Evolutionary conservation across 2,113 vertebrate species (phyloP).

Genomic region (Tichodroma muraria): DNA sequence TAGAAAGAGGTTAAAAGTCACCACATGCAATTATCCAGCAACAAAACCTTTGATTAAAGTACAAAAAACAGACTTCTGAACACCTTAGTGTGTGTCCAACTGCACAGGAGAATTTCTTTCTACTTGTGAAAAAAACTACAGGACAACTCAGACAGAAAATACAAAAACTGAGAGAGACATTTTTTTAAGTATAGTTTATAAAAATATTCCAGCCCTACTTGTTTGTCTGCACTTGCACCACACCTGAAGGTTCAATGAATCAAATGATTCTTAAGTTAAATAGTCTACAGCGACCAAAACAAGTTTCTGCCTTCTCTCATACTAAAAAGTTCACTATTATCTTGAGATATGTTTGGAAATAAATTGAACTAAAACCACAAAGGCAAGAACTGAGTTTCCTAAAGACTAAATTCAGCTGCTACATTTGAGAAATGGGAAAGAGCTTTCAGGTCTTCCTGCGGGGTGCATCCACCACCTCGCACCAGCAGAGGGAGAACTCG

Average conservation of each 20-base stretch:
- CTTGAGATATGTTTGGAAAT: not conserved
- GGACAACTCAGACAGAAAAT: not conserved
- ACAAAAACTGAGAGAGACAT: not conserved
- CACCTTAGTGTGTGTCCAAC: not conserved
- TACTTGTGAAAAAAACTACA: not conserved
- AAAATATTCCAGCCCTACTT: not conserved
- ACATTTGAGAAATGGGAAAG: not conserved
- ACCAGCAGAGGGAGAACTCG: constrained; percentile 51
- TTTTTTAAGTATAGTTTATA: not conserved
- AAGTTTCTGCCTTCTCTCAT: not conserved
- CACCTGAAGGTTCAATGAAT: not conserved
- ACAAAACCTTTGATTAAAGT: not conserved
- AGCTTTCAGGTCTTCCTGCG: not conserved
- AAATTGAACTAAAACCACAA: not conserved
- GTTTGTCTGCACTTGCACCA: not conserved
- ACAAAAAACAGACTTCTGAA: not conserved
- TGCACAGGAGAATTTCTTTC: not conserved
- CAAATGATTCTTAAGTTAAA: not conserved
- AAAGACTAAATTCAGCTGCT: not conserved
- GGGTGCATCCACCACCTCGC: not conserved
- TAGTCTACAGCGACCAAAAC: not conserved
- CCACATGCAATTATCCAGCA: not conserved
- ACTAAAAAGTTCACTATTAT: not conserved
- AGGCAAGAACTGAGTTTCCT: not conserved
- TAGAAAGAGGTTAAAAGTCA: not conserved